These are phyloP conservation scores for Andrena fulva DNA, from an alignment of 2,888 invertebrate genomes.

Conservation along the genomic window DNA sequence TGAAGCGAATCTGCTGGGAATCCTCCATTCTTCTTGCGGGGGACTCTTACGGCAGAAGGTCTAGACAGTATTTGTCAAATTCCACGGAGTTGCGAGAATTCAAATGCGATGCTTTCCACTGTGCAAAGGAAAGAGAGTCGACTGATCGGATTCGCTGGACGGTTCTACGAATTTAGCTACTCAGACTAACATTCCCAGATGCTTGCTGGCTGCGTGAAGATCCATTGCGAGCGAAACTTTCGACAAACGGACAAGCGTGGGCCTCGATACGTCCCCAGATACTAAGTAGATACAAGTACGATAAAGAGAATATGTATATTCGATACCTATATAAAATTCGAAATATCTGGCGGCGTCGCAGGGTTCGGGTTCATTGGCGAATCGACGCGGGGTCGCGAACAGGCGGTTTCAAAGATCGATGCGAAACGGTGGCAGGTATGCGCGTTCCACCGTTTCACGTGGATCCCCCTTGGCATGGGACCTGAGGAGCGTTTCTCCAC, in stretches of 20 bases:
- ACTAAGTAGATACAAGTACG: no score
- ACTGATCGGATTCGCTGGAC: neutral
- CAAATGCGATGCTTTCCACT: neutral
- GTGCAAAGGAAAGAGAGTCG: neutral
- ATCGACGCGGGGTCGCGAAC: neutral
- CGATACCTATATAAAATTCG: no score
- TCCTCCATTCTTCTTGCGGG: constrained; percentile 10
- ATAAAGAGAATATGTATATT: no score
- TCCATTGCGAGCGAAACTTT: neutral
- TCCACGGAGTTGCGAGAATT: constrained; percentile 8
- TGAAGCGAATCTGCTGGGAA: constrained; percentile 13
- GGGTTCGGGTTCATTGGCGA: constrained; percentile 18
- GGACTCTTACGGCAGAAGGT: constrained; percentile 6
- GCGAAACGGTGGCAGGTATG: constrained; percentile 18
- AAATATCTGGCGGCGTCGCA: constrained; percentile 18
- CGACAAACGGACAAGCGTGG: neutral
- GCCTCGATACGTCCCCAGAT: no score
- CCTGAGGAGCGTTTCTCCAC: constrained; percentile 56
- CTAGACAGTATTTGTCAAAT: constrained; percentile 19
- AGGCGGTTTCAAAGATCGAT: constrained; percentile 2
- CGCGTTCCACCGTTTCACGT: constrained; percentile 41
- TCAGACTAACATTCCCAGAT: neutral
- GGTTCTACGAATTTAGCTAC: neutral
- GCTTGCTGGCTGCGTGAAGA: constrained; percentile 24
- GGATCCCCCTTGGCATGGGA: constrained; percentile 49